These are phyloP conservation scores for Myzus persicae DNA, from an alignment of 1,140 invertebrate genomes.

Conservation along the genomic window DNA sequence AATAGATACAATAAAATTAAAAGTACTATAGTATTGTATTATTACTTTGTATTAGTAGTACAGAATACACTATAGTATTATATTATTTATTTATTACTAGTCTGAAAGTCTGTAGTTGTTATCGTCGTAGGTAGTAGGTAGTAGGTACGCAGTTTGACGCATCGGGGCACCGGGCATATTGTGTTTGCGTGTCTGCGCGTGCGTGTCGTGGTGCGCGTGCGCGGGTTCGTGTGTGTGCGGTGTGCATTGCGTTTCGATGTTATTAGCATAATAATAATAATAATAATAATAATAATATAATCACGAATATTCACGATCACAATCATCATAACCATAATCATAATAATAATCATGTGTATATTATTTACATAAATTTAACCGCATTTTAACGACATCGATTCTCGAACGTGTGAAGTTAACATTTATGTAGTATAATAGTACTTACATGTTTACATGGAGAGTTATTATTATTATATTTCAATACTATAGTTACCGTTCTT, in stretches of 20 bases:
- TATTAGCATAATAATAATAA: not conserved
- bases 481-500: not conserved
- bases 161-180: not conserved
- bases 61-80: too few species aligned
- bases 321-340: not conserved
- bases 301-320: not conserved
- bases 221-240: not conserved
- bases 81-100: too few species aligned
- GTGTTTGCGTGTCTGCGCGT: not conserved
- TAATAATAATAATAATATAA: not conserved
- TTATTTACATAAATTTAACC: slow-evolving; percentile 15
- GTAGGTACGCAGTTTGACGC: not conserved
- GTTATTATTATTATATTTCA: not conserved
- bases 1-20: too few species aligned
- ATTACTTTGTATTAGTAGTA: too few species aligned
- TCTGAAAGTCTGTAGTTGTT: not conserved
- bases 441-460: not conserved
- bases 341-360: not conserved
- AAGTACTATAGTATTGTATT: too few species aligned
- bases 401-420: not conserved
- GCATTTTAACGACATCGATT: slow-evolving; percentile 3
- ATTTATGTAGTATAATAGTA: not conserved
- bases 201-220: not conserved
- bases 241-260: not conserved
- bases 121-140: too few species aligned